Base-by-base conservation (phyloP, 2,797 vertebrate species). In the Danio albolineatus region DNA sequence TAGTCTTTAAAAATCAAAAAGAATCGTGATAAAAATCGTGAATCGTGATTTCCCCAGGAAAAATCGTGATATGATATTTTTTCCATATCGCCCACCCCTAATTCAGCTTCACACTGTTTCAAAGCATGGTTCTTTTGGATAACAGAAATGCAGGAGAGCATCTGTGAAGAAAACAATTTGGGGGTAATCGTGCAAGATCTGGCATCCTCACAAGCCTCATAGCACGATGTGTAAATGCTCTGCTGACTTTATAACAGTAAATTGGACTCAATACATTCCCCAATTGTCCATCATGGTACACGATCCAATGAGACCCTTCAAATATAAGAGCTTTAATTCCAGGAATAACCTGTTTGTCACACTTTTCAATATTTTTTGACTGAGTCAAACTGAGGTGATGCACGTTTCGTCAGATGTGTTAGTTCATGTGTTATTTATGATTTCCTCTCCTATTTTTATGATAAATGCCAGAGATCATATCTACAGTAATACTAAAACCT, bases 331-430 rank as follows among this genome's bases (percentile, higher is more conserved):
- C 71, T 56, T 71, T 38, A 71, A 44, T 56, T 28, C 5, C 43
- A 17, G 7, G 17, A 43, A 56, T 21, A 16, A 72, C 17, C 8
- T 4, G 5, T 44, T 56, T 21, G 41, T 43, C 51, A 43, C 7
- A 6, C 6, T 5, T 43, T 41, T 43, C n/a, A n/a, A n/a, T n/a
- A 28, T 71, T 19, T 56, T 5, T 72, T 14, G 44, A 72, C 17
- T 10, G 67, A 36, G 39, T 72, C 39, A 57, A 12, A 57, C 12
- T 57, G 69, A 72, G 39, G 17, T 16, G n/a, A 56, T 43, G 38
- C 10, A 17, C 4, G 1, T 71, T 71, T 43, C n/a, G 6, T n/a
- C 6, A 17, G 28, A 54, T 10, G 36, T 13, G 12, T 44, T 41
- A 12, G 39, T 7, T 28, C 28, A 16, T 39, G 57, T 28, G 19